phyloP scores from a whole-genome alignment of 2,797 vertebrate species.

The Thripadectes ignobilis region DNA sequence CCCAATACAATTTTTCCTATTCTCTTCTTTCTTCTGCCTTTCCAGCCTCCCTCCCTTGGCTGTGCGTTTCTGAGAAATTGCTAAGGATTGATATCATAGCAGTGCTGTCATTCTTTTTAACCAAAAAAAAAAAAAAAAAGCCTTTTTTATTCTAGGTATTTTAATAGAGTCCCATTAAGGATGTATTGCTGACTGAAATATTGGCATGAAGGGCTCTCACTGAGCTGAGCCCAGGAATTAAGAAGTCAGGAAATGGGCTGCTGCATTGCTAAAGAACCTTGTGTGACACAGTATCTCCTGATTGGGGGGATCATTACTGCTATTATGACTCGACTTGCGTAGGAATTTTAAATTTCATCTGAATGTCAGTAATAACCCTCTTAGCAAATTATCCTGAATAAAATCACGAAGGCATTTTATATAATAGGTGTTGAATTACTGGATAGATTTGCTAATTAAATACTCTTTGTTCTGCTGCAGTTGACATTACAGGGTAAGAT shows the following conservation, averaged over 20 bases:
- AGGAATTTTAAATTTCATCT: constrained; percentile 95
- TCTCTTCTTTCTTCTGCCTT: constrained; percentile 49
- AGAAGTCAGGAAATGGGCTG: constrained; percentile 86
- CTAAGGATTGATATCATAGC: constrained; percentile 81
- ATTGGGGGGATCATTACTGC: constrained; percentile 96
- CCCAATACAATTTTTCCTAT: constrained; percentile 35
- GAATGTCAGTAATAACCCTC: constrained; percentile 98
- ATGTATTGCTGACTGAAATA: constrained; percentile 86
- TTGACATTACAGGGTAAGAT: constrained; percentile 89
- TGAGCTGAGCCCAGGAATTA: constrained; percentile 85
- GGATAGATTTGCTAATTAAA: constrained; percentile 93
- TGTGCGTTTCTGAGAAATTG: constrained; percentile 70
- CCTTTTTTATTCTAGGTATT: constrained; percentile 83
- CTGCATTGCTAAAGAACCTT: constrained; percentile 83
- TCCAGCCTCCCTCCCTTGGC: constrained; percentile 22
- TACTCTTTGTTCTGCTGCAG: constrained; percentile 90
- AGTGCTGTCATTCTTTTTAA: constrained; percentile 81
- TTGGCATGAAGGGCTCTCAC: constrained; percentile 84
- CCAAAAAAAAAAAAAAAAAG: constrained; percentile 60
- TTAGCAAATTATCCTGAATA: constrained; percentile 99
- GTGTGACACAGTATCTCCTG: constrained; percentile 88
- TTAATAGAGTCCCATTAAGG: constrained; percentile 85
- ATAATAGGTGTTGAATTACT: constrained; percentile 92
- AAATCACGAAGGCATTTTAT: constrained; percentile 97
- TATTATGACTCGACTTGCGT: constrained; percentile 91